Evolutionary conservation across 64 coral and sea anemone genomes (phyloP).

Genomic region (Trachythela sp.): DNA sequence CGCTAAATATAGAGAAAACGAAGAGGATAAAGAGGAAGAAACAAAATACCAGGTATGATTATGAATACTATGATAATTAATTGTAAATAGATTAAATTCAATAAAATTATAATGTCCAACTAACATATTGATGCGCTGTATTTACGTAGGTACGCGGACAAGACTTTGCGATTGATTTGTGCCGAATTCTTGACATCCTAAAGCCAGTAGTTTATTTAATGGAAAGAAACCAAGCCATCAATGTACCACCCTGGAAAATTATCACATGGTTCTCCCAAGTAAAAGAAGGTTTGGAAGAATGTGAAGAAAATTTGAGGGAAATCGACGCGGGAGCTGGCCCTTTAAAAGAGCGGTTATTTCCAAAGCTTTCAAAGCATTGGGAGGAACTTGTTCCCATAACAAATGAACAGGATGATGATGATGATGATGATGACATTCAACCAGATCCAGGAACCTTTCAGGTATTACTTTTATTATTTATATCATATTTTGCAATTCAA

Average conservation of each 20-base stretch:
- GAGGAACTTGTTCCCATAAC: neutral
- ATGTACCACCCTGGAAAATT: constrained; percentile 13
- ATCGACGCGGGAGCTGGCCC: neutral
- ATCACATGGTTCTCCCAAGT: neutral
- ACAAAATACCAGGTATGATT: neutral
- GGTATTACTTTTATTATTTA: neutral
- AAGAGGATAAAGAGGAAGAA: constrained; percentile 11
- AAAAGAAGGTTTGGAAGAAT: neutral
- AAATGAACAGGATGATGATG: neutral
- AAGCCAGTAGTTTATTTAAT: constrained; percentile 15
- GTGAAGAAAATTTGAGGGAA: neutral
- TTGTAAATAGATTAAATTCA: too few relatives aligned
- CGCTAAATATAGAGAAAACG: neutral
- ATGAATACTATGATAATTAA: too few relatives aligned
- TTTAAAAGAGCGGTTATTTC: neutral
- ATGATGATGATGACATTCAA: neutral
- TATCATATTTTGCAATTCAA: too few relatives aligned
- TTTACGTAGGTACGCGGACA: neutral
- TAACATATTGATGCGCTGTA: neutral
- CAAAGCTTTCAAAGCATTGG: neutral
- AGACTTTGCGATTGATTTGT: neutral
- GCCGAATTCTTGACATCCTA: neutral
- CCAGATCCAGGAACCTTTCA: neutral
- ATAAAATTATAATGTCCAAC: neutral
- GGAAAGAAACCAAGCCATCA: neutral